phyloP scores from a whole-genome alignment of 2,888 invertebrate genomes.

The Thymelicus acteon region DNA sequence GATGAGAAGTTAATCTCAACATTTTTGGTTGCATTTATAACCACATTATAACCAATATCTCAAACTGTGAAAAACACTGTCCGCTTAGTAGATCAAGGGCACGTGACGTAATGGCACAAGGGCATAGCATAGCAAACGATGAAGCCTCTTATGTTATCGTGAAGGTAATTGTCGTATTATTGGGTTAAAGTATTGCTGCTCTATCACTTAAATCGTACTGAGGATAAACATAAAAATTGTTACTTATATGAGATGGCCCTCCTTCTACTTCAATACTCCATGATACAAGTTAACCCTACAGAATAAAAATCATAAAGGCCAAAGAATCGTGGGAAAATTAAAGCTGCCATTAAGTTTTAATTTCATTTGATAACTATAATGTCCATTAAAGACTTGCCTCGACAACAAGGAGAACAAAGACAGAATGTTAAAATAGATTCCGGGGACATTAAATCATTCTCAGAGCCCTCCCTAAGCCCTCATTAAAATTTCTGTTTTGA shows the following conservation, averaged over 20 bases:
- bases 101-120: not conserved
- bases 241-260: too few species aligned
- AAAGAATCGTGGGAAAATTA: not conserved
- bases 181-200: not conserved
- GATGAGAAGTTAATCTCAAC: too few species aligned
- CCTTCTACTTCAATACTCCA: too few species aligned
- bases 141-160: conserved; percentile 13
- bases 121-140: not conserved
- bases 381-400: conserved; percentile 8
- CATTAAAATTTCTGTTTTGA: conserved; percentile 68
- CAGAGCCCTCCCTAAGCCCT: conserved; percentile 60
- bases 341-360: not conserved
- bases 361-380: conserved; percentile 18
- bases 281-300: too few species aligned
- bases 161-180: conserved; percentile 9
- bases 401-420: conserved; percentile 17
- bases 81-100: conserved; percentile 3
- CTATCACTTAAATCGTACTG: not conserved
- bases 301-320: too few species aligned
- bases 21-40: too few species aligned
- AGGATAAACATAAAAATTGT: not conserved
- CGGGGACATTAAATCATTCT: conserved; percentile 68
- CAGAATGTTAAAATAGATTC: conserved; percentile 49
- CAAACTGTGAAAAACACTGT: conserved; percentile 15
- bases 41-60: conserved; percentile 42